Evolutionary conservation across 2,797 vertebrate genomes (phyloP), one percentile per base, ranked within the genome.

Genomic region (Triplophysa bombifrons): DNA sequence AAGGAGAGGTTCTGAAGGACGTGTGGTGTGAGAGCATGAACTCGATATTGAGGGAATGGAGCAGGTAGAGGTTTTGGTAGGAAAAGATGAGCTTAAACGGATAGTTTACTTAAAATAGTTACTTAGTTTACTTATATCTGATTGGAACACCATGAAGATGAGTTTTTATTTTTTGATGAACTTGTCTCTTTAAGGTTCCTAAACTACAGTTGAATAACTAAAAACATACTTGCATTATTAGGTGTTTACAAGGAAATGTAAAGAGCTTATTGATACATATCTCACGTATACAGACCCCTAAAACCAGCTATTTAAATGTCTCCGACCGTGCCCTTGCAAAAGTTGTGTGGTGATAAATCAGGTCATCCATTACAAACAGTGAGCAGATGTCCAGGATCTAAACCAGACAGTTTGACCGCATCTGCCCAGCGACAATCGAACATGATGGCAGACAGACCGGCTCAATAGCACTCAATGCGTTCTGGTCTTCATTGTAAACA

Each of bases 301-400:
- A 11, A 27, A 61, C 46, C 48, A 30, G 25, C 25, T 61, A 22
- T 70, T 64, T 70, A 44, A 53, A 61, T 46, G 20, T 10, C 30
- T 50, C 20, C 17, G 4, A 19, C 56, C 30, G 11, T 48, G 67
- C 50, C 63, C 41, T 56, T 77, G 50, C 66, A 19, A 66, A 64
- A 3, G n/a, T 41, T 66, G 6, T 65, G 22, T 61, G 68, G 7
- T 81, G 86, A 84, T 86, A 87, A 92, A 90, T 85, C 86, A 92
- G 89, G 90, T 86, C 74, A 78, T 92, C 13, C 90, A 80, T 85
- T 83, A 68, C 86, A 86, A 91, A 80, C 6, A 81, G 80, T 63
- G 78, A 34, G 22, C 79, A 75, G 56, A 64, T 53, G 61, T 60
- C 14, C 69, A 41, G 68, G 65, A 84, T 84, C 69, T 63, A 22